A percentile compares a stretch with the other conserved stretches of the same genome.
Evolutionary conservation across 2,797 vertebrate species (phyloP).

Genomic region (Xiphophorus birchmanni): DNA sequence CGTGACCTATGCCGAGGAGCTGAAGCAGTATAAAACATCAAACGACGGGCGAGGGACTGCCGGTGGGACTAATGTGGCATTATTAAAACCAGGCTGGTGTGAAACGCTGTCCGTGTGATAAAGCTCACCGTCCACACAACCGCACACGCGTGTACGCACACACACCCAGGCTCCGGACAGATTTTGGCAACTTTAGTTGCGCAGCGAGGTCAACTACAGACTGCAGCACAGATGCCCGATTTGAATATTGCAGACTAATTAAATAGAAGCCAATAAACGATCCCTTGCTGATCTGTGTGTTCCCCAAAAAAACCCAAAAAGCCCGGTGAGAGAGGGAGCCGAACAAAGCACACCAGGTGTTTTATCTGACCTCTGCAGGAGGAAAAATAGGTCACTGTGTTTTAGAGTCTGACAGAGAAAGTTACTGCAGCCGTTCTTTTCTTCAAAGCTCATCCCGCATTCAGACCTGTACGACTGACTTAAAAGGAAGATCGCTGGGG

Average conservation of each 20-base stretch:
- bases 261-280: slow-evolving; percentile 72
- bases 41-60: neutral
- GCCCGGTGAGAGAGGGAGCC: slow-evolving; percentile 11
- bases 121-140: slow-evolving; percentile 12
- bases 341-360: slow-evolving; percentile 27
- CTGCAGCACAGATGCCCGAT: slow-evolving; percentile 56
- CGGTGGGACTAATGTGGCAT: neutral
- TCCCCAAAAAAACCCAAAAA: neutral
- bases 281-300: slow-evolving; percentile 43
- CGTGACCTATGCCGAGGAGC: neutral
- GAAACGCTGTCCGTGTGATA: slow-evolving; percentile 29
- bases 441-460: neutral
- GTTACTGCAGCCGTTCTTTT: neutral
- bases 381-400: slow-evolving; percentile 32
- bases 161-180: slow-evolving; percentile 9
- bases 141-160: neutral
- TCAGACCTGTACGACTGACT: neutral
- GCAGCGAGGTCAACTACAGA: slow-evolving; percentile 44
- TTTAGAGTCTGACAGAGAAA: neutral
- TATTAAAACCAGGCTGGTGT: slow-evolving; percentile 34
- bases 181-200: slow-evolving; percentile 35
- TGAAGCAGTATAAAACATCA: neutral
- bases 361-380: slow-evolving; percentile 50
- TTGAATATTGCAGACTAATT: slow-evolving; percentile 72
- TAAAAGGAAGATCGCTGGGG: neutral